phyloP scores from a whole-genome alignment of 2,113 vertebrate species.

The Setophaga kirtlandii region DNA sequence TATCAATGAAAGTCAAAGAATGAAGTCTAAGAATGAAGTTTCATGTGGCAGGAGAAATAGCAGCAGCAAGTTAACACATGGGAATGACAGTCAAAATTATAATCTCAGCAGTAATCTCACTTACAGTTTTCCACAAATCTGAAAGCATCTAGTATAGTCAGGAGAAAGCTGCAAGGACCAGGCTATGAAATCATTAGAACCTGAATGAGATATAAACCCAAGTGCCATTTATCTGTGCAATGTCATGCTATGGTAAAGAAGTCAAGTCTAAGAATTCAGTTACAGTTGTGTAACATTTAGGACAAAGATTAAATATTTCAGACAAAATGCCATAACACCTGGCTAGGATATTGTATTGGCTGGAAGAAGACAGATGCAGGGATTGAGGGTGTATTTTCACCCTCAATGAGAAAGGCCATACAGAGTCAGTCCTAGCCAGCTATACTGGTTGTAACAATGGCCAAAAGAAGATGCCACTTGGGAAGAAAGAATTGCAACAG shows the following conservation, averaged over 20 bases:
- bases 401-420: not conserved
- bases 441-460: not conserved
- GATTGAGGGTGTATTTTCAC: not conserved
- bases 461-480: conserved; percentile 1
- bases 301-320: not conserved
- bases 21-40: not conserved
- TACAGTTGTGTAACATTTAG: not conserved
- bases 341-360: not conserved
- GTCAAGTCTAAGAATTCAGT: not conserved
- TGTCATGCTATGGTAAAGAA: not conserved
- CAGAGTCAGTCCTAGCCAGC: not conserved
- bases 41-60: not conserved
- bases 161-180: not conserved
- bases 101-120: not conserved
- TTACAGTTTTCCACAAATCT: not conserved
- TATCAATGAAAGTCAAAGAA: not conserved
- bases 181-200: not conserved
- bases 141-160: not conserved
- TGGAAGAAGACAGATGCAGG: conserved; percentile 18
- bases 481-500: not conserved
- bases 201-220: not conserved
- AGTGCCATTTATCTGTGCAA: not conserved
- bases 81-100: not conserved
- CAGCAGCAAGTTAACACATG: not conserved
- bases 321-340: not conserved